Conservation (phyloP, 2,797 vertebrate genomes). For the Psittacula derbiana region DNA sequence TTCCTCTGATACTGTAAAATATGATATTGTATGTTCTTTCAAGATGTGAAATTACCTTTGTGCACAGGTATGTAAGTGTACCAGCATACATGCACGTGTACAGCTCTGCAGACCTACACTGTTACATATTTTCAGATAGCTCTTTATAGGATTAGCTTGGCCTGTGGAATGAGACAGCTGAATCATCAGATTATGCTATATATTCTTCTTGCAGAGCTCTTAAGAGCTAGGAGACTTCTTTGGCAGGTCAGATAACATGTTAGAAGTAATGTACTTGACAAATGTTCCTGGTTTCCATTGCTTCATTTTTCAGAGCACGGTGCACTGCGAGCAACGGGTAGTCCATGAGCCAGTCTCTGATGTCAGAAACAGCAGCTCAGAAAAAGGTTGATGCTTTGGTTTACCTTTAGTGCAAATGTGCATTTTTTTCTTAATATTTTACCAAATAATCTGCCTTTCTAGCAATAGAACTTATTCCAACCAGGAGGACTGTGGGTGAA, state of each 20-base stretch:
- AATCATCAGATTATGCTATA: not conserved
- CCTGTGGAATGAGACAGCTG: not conserved
- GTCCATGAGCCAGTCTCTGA: not conserved
- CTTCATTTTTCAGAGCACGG: not conserved
- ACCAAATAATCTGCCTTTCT: not conserved
- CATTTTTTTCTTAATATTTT: not conserved
- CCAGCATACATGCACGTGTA: accelerated
- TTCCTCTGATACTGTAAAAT: not conserved
- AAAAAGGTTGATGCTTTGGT: not conserved
- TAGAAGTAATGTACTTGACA: not conserved
- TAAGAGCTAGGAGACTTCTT: not conserved
- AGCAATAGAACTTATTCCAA: not conserved
- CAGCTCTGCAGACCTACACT: not conserved
- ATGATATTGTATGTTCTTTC: not conserved
- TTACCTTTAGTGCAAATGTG: not conserved
- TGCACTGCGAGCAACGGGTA: not conserved
- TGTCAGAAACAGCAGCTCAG: not conserved
- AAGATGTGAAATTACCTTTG: not conserved
- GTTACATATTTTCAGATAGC: not conserved
- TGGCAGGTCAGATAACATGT: not conserved
- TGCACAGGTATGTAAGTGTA: not conserved
- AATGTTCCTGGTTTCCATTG: not conserved
- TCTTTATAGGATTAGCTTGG: not conserved
- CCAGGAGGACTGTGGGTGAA: not conserved
- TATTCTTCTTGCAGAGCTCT: not conserved